Conservation (phyloP, 2,888 invertebrate species). For the Parnassius mnemosyne region DNA sequence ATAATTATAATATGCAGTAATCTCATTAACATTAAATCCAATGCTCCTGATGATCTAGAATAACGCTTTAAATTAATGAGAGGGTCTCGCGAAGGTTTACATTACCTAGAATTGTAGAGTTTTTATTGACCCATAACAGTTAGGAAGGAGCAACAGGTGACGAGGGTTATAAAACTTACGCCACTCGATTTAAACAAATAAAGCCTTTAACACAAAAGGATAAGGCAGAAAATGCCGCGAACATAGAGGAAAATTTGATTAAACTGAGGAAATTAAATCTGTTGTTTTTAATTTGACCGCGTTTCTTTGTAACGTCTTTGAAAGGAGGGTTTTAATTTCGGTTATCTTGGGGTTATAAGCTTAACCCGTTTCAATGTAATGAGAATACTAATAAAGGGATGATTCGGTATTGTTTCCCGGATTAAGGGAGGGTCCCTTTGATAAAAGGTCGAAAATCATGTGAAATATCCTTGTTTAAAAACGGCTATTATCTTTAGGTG, state of each 20-base stretch:
- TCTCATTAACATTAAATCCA: constrained; percentile 5
- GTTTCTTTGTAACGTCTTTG: constrained; percentile 42
- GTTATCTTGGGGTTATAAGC: constrained; percentile 23
- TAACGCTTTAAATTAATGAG: constrained; percentile 52
- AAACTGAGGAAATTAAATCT: constrained; percentile 57
- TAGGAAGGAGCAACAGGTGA: constrained; percentile 60
- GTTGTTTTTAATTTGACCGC: constrained; percentile 43
- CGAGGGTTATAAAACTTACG: constrained; percentile 22
- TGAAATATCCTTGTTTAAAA: not conserved
- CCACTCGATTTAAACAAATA: constrained; percentile 13
- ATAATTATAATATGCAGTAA: not conserved
- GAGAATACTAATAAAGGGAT: constrained; percentile 19
- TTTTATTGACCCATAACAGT: constrained; percentile 67
- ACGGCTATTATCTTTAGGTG: not conserved
- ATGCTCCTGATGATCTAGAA: constrained; percentile 10
- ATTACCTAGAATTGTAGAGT: constrained; percentile 53
- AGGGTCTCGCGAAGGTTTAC: constrained; percentile 42
- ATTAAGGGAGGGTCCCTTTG: not conserved
- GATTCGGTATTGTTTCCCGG: constrained; percentile 6
- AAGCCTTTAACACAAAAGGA: constrained; percentile 5
- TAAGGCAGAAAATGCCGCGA: constrained; percentile 31
- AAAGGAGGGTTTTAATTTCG: constrained; percentile 27
- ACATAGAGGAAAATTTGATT: constrained; percentile 36
- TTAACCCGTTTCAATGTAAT: constrained; percentile 2
- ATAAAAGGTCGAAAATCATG: not conserved